Base-by-base conservation (phyloP, 2,113 vertebrate species). In the Pseudorhombus dupliciocellatus region DNA sequence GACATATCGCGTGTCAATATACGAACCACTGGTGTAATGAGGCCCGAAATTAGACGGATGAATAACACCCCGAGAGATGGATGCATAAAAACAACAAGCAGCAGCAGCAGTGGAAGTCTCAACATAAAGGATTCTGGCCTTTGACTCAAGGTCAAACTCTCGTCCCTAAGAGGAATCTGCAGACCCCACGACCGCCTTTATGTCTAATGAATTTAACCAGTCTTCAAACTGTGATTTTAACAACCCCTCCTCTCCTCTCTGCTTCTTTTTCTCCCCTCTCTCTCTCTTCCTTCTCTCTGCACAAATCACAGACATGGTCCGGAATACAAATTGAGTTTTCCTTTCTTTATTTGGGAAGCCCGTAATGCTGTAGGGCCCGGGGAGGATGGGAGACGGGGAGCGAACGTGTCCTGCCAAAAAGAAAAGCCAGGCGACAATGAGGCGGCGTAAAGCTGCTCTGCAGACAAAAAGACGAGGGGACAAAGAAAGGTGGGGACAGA, bases 311-410 rank as follows among this genome's bases (percentile, higher is more conserved):
- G 79, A 80, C 66, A 18, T 83, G 86, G 77, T 52, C 54, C 58
- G 5, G 88, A 90, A 90, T 90, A 88, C 86, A 89, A 90, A 91
- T 89, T 14, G 62, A 71, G 57, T 78, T 71, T 87, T 68, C 26
- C 69, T 77, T 82, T 82, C 71, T 87, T 85, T 79, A 59, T 84
- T 85, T 75, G 78, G 61, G 62, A 58, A 59, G 66, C 75, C 44
- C 40, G 15, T 82, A 84, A 79, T 73, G 79, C 77, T 70, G 64
- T 53, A 57, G 16, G 84, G 59, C 71, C 60, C 16, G 31, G 63
- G 54, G 21, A 77, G 60, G 66, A 72, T 55, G 65, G 60, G 52
- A 76, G 58, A 42, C 1, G 40, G 46, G 63, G 34, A 75, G 60
- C 65, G 66, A 69, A 71, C 66, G 70, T 28, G 56, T 81, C 58